Evolutionary conservation across 37 sponge, comb jelly and placozoan species (phyloP).

Genomic region (Ephydatia muelleri): DNA sequence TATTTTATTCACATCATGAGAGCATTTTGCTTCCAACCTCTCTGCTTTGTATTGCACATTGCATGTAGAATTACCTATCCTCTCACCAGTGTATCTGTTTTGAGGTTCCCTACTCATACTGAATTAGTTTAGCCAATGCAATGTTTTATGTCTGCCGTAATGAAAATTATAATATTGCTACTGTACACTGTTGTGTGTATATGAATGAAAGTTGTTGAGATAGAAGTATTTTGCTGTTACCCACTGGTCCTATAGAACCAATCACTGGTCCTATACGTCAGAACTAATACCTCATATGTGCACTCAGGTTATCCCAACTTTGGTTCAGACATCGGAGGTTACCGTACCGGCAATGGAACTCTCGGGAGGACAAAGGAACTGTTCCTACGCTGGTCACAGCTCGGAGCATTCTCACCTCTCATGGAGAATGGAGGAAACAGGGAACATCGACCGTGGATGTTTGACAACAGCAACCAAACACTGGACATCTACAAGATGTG

Average conservation of each 20-base stretch:
- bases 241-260: too few relatives aligned
- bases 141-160: too few relatives aligned
- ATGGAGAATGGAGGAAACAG: constrained; percentile 91
- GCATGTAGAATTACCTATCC: too few relatives aligned
- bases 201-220: too few relatives aligned
- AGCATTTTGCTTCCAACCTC: too few relatives aligned
- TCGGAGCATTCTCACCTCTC: constrained; percentile 89
- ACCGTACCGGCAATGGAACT: constrained; percentile 59
- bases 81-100: too few relatives aligned
- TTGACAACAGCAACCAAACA: constrained; percentile 77
- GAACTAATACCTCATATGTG: background rate
- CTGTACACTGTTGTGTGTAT: background rate
- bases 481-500: constrained; percentile 73
- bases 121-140: too few relatives aligned
- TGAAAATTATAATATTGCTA: too few relatives aligned
- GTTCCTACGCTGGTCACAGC: constrained; percentile 79
- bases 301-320: constrained; percentile 79
- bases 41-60: too few relatives aligned
- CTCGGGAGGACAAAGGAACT: constrained; percentile 78
- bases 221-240: too few relatives aligned
- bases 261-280: background rate
- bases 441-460: constrained; percentile 88
- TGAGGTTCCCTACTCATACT: too few relatives aligned
- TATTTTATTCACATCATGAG: too few relatives aligned
- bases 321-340: constrained; percentile 91